A percentile compares a stretch with the other conserved stretches of the same genome.
Conservation (phyloP, 2,113 vertebrate species). For the Tupaia chinensis region DNA sequence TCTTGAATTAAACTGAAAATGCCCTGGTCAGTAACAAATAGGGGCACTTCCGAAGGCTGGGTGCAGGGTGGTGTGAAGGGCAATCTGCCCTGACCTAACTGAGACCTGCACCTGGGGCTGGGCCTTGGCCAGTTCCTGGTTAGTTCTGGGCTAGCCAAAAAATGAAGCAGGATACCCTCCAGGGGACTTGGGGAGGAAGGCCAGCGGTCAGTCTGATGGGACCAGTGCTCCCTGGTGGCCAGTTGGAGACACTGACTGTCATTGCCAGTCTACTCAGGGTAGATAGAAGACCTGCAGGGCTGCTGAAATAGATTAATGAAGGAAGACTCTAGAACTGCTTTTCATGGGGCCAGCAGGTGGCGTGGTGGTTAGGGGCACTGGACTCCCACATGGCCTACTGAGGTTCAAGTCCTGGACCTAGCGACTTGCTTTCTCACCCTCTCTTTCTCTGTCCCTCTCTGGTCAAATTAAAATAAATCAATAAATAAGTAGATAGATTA, state of each 20-base stretch:
- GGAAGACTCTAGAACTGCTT: neutral
- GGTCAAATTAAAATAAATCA: too few relatives aligned
- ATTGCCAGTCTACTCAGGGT: neutral
- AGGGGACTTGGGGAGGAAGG: accelerated
- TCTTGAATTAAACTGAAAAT: too few relatives aligned
- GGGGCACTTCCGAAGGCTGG: too few relatives aligned
- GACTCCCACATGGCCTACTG: too few relatives aligned
- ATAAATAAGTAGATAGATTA: too few relatives aligned
- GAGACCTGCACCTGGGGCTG: neutral
- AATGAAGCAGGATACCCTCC: neutral
- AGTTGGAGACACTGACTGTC: neutral
- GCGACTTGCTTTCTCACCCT: too few relatives aligned
- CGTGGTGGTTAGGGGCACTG: too few relatives aligned
- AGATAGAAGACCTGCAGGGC: neutral
- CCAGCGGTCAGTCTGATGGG: neutral
- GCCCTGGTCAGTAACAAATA: too few relatives aligned
- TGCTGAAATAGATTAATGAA: neutral
- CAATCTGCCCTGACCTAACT: neutral
- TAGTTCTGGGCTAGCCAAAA: neutral
- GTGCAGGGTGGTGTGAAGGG: too few relatives aligned
- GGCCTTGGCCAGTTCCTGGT: neutral
- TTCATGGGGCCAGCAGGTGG: neutral
- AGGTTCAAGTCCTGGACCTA: too few relatives aligned
- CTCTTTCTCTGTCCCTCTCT: too few relatives aligned
- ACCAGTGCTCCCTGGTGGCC: constrained; percentile 24